A percentile compares a stretch with the other conserved stretches of the same genome.
These are phyloP conservation scores for Zosterops hypoxanthus DNA, from an alignment of 2,113 vertebrate species.

Conservation along the genomic window DNA sequence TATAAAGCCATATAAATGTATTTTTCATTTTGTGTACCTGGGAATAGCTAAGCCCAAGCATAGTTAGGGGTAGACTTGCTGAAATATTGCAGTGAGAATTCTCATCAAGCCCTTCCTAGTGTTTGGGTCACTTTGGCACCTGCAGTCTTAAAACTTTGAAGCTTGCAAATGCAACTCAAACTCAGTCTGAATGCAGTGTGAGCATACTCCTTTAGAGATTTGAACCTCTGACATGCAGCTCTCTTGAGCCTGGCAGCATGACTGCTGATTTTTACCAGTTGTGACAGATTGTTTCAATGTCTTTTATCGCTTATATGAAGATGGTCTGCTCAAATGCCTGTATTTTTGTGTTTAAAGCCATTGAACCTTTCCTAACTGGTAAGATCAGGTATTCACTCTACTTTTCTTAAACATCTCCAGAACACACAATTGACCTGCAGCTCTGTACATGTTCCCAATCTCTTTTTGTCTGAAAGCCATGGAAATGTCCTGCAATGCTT, in stretches of 20 bases:
- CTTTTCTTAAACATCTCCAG: not conserved
- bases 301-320: not conserved
- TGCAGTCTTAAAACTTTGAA: not conserved
- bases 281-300: not conserved
- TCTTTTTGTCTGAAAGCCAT: not conserved
- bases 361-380: not conserved
- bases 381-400: not conserved
- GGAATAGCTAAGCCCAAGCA: not conserved
- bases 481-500: not conserved
- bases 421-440: rapidly evolving
- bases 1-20: not conserved
- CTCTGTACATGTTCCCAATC: not conserved
- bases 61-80: not conserved
- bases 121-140: not conserved
- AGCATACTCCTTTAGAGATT: not conserved
- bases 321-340: not conserved
- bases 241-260: not conserved
- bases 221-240: not conserved
- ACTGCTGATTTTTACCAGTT: not conserved
- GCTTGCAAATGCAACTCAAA: not conserved
- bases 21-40: not conserved
- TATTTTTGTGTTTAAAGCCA: not conserved
- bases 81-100: not conserved
- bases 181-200: not conserved
- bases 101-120: not conserved